These are phyloP conservation scores for Notarius quadriscutis DNA, from an alignment of 2,113 vertebrate species.

Conservation along the genomic window DNA sequence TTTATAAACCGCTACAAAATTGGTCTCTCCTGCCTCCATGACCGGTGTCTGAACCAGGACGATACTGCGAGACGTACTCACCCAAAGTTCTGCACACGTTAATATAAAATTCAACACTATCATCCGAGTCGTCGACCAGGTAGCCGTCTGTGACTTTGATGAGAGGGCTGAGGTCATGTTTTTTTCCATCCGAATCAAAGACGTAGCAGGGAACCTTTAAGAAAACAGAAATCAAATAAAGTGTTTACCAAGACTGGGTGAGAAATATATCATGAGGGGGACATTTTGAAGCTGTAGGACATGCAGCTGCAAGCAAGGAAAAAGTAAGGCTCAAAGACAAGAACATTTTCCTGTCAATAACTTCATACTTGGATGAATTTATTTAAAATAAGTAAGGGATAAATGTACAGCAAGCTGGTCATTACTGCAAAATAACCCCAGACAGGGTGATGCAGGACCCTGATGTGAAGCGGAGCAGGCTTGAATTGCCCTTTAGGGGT, in stretches of 20 bases:
- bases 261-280: not conserved
- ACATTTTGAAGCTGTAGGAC: not conserved
- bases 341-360: not conserved
- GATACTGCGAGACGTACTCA: slow-evolving; percentile 51
- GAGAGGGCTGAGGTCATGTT: slow-evolving; percentile 90
- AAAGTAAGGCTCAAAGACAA: not conserved
- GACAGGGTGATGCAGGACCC: no score
- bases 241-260: not conserved
- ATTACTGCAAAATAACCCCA: no score
- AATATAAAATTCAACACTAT: slow-evolving; percentile 82
- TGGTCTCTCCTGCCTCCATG: no score
- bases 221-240: not conserved
- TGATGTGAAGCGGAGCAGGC: no score
- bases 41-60: not conserved
- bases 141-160: slow-evolving; percentile 82
- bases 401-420: no score
- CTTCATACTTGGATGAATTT: not conserved
- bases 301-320: not conserved
- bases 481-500: no score
- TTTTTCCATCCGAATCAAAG: slow-evolving; percentile 80
- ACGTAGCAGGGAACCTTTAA: slow-evolving; percentile 88
- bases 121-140: slow-evolving; percentile 88
- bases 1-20: no score
- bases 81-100: slow-evolving; percentile 91
- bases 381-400: no score